Conservation (phyloP, 2,888 invertebrate genomes). For the Ypsolopha sequella region DNA sequence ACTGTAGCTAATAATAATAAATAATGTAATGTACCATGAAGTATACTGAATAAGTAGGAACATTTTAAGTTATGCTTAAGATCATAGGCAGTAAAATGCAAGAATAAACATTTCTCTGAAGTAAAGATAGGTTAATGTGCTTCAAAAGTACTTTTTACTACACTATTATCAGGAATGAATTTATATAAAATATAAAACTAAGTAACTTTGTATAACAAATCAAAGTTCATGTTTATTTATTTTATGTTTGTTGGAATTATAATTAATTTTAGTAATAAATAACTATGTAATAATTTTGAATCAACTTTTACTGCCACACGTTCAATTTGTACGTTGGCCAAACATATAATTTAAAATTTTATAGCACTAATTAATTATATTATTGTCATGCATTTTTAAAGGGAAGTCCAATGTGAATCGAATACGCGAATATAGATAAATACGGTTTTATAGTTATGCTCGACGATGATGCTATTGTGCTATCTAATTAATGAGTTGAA, state of each 20-base stretch:
- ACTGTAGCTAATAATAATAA: slow-evolving; percentile 25
- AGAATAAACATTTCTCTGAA: not conserved
- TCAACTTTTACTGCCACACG: too few relatives aligned
- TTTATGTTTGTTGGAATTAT: too few relatives aligned
- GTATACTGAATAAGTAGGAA: slow-evolving; percentile 20
- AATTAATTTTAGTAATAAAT: too few relatives aligned
- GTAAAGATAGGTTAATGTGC: too few relatives aligned
- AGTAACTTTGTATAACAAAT: too few relatives aligned
- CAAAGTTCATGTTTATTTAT: too few relatives aligned
- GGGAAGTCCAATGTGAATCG: not conserved
- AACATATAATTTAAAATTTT: slow-evolving; percentile 35
- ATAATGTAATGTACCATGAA: slow-evolving; percentile 19
- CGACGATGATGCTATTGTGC: slow-evolving; percentile 14
- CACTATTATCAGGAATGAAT: too few relatives aligned
- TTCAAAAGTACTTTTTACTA: too few relatives aligned
- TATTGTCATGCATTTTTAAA: slow-evolving; percentile 62
- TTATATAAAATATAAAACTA: too few relatives aligned
- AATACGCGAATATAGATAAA: not conserved
- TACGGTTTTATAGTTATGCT: slow-evolving; percentile 12
- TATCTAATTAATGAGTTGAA: not conserved
- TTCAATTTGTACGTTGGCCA: not conserved
- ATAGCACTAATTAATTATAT: slow-evolving; percentile 35
- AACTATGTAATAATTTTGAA: too few relatives aligned
- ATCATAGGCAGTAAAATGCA: slow-evolving; percentile 30
- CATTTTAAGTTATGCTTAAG: slow-evolving; percentile 41